A percentile compares a stretch with the other conserved stretches of the same genome.
Conservation (phyloP, 2,797 vertebrate species). For the Thamnophis elegans region DNA sequence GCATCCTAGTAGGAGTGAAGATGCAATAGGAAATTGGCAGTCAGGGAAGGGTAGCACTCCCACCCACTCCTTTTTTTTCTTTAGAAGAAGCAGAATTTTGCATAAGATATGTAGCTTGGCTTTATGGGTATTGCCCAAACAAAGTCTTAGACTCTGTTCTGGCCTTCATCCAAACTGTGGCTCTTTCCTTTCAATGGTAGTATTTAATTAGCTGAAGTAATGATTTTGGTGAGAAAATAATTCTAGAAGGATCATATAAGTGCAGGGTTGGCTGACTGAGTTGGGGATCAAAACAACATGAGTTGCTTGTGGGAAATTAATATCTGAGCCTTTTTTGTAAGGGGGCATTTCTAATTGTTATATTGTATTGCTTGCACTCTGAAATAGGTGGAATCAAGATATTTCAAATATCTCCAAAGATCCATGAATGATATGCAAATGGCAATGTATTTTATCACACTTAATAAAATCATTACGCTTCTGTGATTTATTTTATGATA, state of each 20-base stretch:
- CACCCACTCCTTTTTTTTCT: not conserved
- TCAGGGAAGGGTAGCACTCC: too few relatives aligned
- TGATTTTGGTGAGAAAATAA: not conserved
- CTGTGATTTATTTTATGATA: not conserved
- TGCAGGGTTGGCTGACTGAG: not conserved
- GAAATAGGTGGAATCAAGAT: too few relatives aligned
- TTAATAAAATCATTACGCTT: not conserved
- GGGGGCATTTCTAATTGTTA: not conserved
- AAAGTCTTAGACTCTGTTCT: not conserved
- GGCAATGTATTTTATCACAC: not conserved
- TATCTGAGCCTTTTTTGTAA: not conserved
- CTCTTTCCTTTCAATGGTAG: not conserved
- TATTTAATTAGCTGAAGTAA: not conserved
- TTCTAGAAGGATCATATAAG: not conserved
- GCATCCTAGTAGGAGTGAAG: not conserved
- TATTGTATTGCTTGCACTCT: not conserved
- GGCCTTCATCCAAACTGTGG: not conserved
- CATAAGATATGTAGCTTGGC: not conserved
- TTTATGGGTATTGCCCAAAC: not conserved
- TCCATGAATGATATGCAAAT: not conserved
- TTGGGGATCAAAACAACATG: not conserved
- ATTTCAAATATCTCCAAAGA: not conserved
- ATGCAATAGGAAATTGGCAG: not conserved
- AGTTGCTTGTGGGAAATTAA: not conserved
- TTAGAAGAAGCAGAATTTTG: not conserved